Base-by-base conservation (phyloP, 2,888 invertebrate genomes). In the Philereme vetulata region DNA sequence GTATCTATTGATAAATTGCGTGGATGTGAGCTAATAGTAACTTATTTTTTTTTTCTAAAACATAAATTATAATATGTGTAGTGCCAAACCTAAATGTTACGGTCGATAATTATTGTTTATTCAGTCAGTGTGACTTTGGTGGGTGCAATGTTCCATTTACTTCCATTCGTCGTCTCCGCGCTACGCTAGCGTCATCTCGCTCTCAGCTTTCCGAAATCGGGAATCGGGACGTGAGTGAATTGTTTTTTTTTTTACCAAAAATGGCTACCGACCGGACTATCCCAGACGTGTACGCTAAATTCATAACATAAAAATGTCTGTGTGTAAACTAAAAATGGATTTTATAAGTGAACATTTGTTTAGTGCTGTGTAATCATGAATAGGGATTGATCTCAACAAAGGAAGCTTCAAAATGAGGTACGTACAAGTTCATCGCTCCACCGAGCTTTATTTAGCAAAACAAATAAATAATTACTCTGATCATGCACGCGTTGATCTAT, bases 361-460 rank as follows among this genome's bases (percentile, higher is more conserved):
- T 80, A 80, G 90, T 89, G 88, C 78, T 81, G 86, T 91, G 90
- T 87, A 88, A 82, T 89, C 87, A 89, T 88, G 89, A 84, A 82
- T 82, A 72, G 76, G 90, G 90, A 90, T 90, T 90, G 84, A 80
- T 85, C 85, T 80, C 87, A 80, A 90, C 88, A 89, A 88, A 89
- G 88, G 88, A 88, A 81, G 82, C 80, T 72, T 82, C 87, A 90
- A 90, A 88, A 92, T 92, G 91, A 92, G 91, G 91, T 91, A 87
- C 70, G 92, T 88, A 70, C 71, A 84, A 81, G 85, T 87, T 87
- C 85, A 88, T 87, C 86, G 86, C 77, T 81, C 85, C 72, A 79
- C 64, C 66, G 80, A 84, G 83, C 85, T 88, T 88, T 88, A 76
- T 77, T 84, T 82, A 86, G 81, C 85, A 90, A 90, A 90, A 91